phyloP scores from a whole-genome alignment of 2,113 vertebrate genomes.

The Kryptolebias marmoratus region DNA sequence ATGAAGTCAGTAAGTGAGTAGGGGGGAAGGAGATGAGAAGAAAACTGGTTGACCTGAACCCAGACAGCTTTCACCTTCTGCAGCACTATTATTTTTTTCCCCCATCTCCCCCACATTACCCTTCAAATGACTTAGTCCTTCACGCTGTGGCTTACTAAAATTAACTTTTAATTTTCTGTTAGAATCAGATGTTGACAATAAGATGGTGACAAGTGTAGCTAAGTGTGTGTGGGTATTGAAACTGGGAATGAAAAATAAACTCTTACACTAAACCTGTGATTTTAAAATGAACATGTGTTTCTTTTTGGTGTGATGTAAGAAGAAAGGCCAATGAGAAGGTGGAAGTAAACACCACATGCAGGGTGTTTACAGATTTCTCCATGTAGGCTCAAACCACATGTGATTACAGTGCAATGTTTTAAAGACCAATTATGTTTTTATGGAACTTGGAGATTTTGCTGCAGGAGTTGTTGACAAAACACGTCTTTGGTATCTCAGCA shows the following conservation, averaged over 20 bases:
- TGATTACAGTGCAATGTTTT: slow-evolving; percentile 71
- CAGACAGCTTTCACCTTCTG: slow-evolving; percentile 42
- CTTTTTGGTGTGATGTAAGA: slow-evolving; percentile 33
- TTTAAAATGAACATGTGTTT: slow-evolving; percentile 50
- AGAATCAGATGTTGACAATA: slow-evolving; percentile 38
- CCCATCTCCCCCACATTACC: slow-evolving; percentile 24
- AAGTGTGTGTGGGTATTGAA: background rate
- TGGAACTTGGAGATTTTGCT: slow-evolving; percentile 55
- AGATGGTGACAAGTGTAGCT: slow-evolving; percentile 19
- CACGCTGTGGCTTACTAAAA: slow-evolving; percentile 45
- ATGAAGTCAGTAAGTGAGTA: slow-evolving; percentile 24
- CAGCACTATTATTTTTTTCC: slow-evolving; percentile 6
- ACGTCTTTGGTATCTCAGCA: slow-evolving; percentile 22
- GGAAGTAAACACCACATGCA: slow-evolving; percentile 52
- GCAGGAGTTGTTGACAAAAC: slow-evolving; percentile 41
- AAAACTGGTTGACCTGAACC: slow-evolving; percentile 51
- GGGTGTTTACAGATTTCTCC: slow-evolving; percentile 71
- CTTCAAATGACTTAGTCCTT: slow-evolving; percentile 57
- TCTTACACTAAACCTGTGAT: background rate
- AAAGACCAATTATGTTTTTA: slow-evolving; percentile 74
- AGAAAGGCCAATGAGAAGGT: slow-evolving; percentile 17
- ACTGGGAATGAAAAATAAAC: background rate
- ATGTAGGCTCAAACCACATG: slow-evolving; percentile 54
- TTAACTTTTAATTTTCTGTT: slow-evolving; percentile 52
- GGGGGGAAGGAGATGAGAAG: slow-evolving; percentile 16